phyloP scores from a whole-genome alignment of 2,888 invertebrate species.

The Galeopsomyia nigrocyanea region DNA sequence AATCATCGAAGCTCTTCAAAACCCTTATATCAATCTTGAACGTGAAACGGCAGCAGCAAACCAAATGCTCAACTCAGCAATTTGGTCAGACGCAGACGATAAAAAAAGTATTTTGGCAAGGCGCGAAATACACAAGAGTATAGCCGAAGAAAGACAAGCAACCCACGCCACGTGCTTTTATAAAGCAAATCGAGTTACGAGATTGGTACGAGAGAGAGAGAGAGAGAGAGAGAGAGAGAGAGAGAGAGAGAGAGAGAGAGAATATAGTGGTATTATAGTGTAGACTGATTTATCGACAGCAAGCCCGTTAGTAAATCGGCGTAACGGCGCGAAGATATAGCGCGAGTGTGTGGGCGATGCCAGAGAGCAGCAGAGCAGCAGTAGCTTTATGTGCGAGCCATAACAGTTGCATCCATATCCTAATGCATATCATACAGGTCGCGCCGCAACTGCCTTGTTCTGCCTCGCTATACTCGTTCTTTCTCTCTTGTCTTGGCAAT shows the following conservation, averaged over 20 bases:
- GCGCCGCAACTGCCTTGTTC: background rate
- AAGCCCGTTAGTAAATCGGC: constrained; percentile 66
- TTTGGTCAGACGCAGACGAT: background rate
- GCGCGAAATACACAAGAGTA: too few species aligned
- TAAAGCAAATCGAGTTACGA: constrained; percentile 32
- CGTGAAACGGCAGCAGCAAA: too few species aligned
- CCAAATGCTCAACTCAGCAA: too few species aligned
- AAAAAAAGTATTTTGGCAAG: constrained; percentile 41
- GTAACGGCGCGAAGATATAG: constrained; percentile 65
- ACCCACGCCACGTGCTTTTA: background rate
- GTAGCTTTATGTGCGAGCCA: constrained; percentile 68
- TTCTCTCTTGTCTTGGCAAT: constrained; percentile 33
- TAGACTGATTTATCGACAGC: constrained; percentile 60
- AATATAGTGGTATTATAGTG: constrained; percentile 31
- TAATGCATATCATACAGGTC: background rate
- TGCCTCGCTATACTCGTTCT: background rate
- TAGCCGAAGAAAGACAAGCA: background rate
- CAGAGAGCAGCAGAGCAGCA: too few species aligned
- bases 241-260: constrained; percentile 29
- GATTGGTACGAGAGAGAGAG: background rate
- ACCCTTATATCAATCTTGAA: too few species aligned
- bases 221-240: constrained; percentile 33
- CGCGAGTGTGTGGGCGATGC: constrained; percentile 50
- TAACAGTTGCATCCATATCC: constrained; percentile 61
- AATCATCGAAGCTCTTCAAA: too few species aligned